Percentiles rank a stretch among this genome's conserved stretches.
phyloP scores from a whole-genome alignment of 2,888 invertebrate genomes.

The Stramonita haemastoma region DNA sequence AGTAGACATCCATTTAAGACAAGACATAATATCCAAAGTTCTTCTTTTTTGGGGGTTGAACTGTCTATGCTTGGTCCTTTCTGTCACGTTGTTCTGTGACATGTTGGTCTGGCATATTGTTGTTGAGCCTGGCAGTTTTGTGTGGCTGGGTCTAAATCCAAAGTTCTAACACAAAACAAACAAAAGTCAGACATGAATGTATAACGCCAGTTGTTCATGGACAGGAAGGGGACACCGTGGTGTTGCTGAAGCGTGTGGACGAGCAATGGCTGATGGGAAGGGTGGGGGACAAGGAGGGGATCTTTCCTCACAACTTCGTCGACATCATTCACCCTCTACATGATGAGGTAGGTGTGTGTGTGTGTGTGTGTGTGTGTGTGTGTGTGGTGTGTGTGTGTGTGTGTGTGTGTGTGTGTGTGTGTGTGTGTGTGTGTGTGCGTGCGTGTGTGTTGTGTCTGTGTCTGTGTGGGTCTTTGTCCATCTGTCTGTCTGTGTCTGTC shows the following conservation, averaged over 20 bases:
- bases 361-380: background rate
- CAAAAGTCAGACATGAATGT: background rate
- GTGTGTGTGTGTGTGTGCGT: background rate
- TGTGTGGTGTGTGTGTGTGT: background rate
- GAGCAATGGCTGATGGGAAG: conserved; percentile 89
- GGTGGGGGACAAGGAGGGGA: conserved; percentile 85
- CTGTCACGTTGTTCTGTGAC: too few species aligned
- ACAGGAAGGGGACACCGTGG: conserved; percentile 86
- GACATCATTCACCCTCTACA: conserved; percentile 84
- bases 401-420: background rate
- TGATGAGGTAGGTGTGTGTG: conserved; percentile 54
- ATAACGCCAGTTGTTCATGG: background rate
- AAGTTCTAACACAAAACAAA: background rate
- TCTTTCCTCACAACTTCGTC: conserved; percentile 90
- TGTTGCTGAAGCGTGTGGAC: conserved; percentile 85
- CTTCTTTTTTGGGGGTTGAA: too few species aligned
- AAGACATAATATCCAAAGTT: too few species aligned
- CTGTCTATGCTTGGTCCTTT: too few species aligned
- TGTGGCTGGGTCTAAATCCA: too few species aligned
- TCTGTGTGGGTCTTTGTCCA: background rate
- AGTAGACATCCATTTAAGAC: too few species aligned
- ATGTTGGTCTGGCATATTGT: too few species aligned
- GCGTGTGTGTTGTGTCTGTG: background rate
- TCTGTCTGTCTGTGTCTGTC: background rate
- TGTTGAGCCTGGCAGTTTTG: too few species aligned